Base-by-base conservation (phyloP, 2,888 invertebrate genomes). In the Drosophila quinaria region DNA sequence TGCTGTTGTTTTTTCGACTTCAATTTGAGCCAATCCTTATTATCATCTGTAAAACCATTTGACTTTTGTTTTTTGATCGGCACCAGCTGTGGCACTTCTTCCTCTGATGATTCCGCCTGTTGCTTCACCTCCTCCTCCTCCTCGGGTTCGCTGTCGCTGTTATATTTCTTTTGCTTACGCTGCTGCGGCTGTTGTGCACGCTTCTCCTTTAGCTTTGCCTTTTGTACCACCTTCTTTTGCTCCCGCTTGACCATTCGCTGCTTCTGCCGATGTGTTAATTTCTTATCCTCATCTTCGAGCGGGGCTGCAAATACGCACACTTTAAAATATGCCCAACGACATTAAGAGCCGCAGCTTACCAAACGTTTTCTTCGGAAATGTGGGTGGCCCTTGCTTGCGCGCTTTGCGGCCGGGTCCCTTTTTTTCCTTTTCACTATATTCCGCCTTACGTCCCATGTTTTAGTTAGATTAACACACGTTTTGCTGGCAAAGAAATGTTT, bases 391-490 rank as follows among this genome's bases (percentile, higher is more conserved):
- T 90, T 98, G 98, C 90, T 98, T 98, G 80, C 95, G 96, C 0
- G 97, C 94, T 93, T 98, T 98, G 76, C 95, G 95, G 0, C 98
- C 98, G 9, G 97, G 97, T 0, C 98, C 98, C 86, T 95, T 96
- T 90, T 96, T 96, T 2, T 94, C 94, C 79, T 95, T 94, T 84
- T 96, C 96, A 80, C 94, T 94, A 91, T 95, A 97, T 89, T 96
- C 96, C 4, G 96, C 97, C 93, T 97, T 97, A 44, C 97, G 94
- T 74, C 97, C 97, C 98, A 98, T 98, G n/a, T 47, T 75, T 60
- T 6, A 55, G 5, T 37, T 29, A 37, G 46, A 37, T 47, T 58
- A 33, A 50, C 25, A 31, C 35, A 63, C 63, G 37, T 33, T 56
- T 54, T 54, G 11, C 37, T 19, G 33, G n/a, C 35, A 19, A 55